phyloP scores from a whole-genome alignment of 2,888 invertebrate species.

The Anorthoa munda region DNA sequence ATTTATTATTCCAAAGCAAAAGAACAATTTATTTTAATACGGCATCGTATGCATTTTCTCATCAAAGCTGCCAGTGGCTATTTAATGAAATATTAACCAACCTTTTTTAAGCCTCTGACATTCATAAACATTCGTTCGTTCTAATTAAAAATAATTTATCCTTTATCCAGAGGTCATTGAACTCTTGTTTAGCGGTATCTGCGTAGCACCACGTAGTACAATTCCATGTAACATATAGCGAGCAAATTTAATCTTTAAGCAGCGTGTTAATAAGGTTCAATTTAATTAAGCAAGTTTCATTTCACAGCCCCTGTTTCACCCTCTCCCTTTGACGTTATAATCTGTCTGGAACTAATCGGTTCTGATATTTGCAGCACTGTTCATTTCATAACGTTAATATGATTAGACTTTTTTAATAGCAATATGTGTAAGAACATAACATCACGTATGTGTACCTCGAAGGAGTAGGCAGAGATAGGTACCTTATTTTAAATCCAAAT shows the following conservation, averaged over 20 bases:
- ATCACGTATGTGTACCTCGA: no score
- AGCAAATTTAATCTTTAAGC: conserved; percentile 35
- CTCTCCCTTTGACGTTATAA: conserved; percentile 80
- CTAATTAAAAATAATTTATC: conserved; percentile 51
- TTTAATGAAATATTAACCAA: conserved; percentile 16
- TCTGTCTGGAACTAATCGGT: conserved; percentile 85
- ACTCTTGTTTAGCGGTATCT: conserved; percentile 57
- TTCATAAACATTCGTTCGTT: conserved; percentile 35
- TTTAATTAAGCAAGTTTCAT: conserved; percentile 30
- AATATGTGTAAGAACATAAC: background rate
- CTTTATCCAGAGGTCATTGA: conserved; percentile 56
- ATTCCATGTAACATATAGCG: background rate
- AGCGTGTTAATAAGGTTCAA: conserved; percentile 20
- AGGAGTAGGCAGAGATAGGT: no score
- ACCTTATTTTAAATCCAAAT: no score
- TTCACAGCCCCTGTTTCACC: conserved; percentile 73
- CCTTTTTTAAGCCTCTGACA: conserved; percentile 21
- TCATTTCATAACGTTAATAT: conserved; percentile 66
- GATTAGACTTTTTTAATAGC: conserved; percentile 59
- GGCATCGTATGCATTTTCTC: conserved; percentile 3
- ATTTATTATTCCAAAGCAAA: conserved; percentile 17
- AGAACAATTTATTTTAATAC: conserved; percentile 3
- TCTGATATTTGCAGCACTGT: conserved; percentile 76
- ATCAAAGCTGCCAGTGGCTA: conserved; percentile 16
- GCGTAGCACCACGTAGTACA: conserved; percentile 39